Conservation (phyloP, 1,140 invertebrate species). For the Babylonia areolata region DNA sequence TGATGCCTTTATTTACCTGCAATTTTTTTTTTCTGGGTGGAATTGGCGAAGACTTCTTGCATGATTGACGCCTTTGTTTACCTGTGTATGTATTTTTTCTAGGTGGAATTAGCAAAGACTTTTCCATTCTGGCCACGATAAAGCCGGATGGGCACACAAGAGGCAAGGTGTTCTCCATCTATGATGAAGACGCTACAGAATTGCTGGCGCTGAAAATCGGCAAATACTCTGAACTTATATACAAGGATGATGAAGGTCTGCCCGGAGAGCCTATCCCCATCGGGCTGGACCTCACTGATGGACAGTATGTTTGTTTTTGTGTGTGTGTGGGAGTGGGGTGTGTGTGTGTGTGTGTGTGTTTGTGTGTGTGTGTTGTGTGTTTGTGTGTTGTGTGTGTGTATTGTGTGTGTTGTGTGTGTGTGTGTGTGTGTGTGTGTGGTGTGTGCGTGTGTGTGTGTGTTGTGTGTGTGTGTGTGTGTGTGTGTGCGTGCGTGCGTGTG, state of each 20-base stretch:
- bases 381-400: no score
- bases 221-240: conserved; percentile 82
- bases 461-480: no score
- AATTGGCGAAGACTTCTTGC: no score
- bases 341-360: not conserved
- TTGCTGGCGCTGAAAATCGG: conserved; percentile 84
- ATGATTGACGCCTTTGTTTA: no score
- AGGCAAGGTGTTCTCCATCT: conserved; percentile 84
- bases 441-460: no score
- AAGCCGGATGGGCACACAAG: conserved; percentile 74
- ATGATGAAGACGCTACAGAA: conserved; percentile 85
- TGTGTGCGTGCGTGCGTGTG: no score
- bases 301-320: conserved; percentile 77
- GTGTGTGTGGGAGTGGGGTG: conserved; percentile 54
- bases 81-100: conserved; percentile 12
- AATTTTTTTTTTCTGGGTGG: no score
- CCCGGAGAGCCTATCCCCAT: conserved; percentile 78
- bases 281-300: conserved; percentile 82
- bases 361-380: not conserved
- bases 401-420: no score
- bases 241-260: conserved; percentile 73
- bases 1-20: no score
- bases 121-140: conserved; percentile 83
- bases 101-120: conserved; percentile 84
- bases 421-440: no score